Evolutionary conservation across 2,113 vertebrate species (phyloP), one percentile per base, ranked within the genome.

Genomic region (Lamprologus ornatipinnis): DNA sequence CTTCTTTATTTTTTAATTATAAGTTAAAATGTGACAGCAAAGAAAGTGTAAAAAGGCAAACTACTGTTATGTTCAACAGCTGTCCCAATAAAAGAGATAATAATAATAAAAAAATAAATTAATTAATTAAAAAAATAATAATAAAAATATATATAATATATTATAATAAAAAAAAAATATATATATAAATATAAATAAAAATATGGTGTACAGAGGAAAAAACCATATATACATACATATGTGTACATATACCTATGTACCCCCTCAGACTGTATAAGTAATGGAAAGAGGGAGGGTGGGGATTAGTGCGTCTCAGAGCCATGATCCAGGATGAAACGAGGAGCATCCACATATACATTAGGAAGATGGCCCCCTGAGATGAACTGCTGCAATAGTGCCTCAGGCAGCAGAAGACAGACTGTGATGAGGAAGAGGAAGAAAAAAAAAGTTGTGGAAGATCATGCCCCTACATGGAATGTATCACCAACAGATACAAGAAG

Each of bases 231-330:
- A 10, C 21, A 35, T 65, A 35, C 31, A 40, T 68, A 40, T 73
- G n/a, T 6, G 21, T 26, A 28, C 2, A 75, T 28, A 75, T 75
- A 17, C 40, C 0, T 17, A 1, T 45, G 6, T 45, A 45, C 14
- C 21, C 21, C 21, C 21, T 47, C 40, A 75, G 37, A 47, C 68
- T 47, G 9, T 26, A 19, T 17, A 47, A 75, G 40, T 75, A 28
- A 47, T 75, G 42, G 1, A 11, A 28, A 47, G 42, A 49, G 9
- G 70, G 70, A 31, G 23, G 15, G 23, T 75, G 42, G 12, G 70
- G 15, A 75, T 75, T 49, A 49, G 42, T 49, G 42, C 0, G 4
- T 78, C 15, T 49, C 26, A 78, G 70, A 78, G 26, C 15, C 15
- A 49, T 31, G 17, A 31, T 49, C 70, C 70, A 49, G 70, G 42